phyloP scores from a whole-genome alignment of 2,797 vertebrate genomes.

The Amniataba percoides region DNA sequence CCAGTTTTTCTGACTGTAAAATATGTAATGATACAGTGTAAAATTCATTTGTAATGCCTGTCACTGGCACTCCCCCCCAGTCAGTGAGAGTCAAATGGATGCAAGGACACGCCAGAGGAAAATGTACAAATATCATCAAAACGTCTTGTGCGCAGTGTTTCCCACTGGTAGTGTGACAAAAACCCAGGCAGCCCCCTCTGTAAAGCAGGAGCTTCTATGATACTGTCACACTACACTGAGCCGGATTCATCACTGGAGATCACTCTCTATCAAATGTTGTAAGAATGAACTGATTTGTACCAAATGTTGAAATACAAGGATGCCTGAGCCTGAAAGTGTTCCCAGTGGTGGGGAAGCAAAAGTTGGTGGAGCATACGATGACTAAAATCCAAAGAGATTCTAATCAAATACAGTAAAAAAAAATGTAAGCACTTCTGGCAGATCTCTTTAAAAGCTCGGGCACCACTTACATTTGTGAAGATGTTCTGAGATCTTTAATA shows the following conservation, averaged over 20 bases:
- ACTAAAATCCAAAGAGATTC: constrained; percentile 33
- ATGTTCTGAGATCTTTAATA: not conserved
- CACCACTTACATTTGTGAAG: not conserved
- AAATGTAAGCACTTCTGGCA: constrained; percentile 2
- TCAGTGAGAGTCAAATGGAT: constrained; percentile 53
- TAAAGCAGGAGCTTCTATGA: constrained; percentile 33
- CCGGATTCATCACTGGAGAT: constrained; percentile 57
- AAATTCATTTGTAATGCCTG: constrained; percentile 63
- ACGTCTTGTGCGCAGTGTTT: constrained; percentile 38
- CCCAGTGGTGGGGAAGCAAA: constrained; percentile 35
- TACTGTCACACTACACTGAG: constrained; percentile 49
- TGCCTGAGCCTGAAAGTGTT: constrained; percentile 34
- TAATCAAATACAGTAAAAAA: constrained; percentile 14
- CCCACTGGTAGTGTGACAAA: constrained; percentile 32
- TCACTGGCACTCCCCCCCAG: constrained; percentile 36
- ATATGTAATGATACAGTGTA: constrained; percentile 65
- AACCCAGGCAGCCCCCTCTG: constrained; percentile 26
- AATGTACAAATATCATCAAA: constrained; percentile 64
- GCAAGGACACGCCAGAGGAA: constrained; percentile 49
- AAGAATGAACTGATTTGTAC: constrained; percentile 48
- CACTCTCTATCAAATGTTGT: constrained; percentile 43
- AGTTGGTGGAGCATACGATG: constrained; percentile 20
- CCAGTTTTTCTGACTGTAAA: constrained; percentile 44
- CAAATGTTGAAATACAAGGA: constrained; percentile 49
- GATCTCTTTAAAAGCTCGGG: not conserved